Percentiles rank a stretch among this genome's conserved stretches.
Evolutionary conservation across 1,140 invertebrate genomes (phyloP).

Genomic region (Eurytemora carolleeae): DNA sequence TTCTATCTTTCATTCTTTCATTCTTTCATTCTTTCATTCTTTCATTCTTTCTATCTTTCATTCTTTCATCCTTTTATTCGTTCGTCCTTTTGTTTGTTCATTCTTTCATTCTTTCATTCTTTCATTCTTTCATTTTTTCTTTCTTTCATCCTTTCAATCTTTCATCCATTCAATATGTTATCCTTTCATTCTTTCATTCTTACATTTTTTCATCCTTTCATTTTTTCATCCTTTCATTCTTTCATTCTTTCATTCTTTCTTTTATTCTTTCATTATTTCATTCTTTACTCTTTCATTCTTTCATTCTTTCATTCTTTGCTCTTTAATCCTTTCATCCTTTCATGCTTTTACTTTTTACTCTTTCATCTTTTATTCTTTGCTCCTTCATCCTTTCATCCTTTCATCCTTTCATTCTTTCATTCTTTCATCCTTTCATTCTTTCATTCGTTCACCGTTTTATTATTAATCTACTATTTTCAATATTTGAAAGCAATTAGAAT

Average conservation of each 20-base stretch:
- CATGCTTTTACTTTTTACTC: background rate
- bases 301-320: background rate
- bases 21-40: background rate
- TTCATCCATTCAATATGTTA: background rate
- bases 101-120: background rate
- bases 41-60: background rate
- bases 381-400: background rate
- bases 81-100: background rate
- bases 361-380: background rate
- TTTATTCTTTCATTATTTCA: background rate
- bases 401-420: background rate
- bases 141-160: background rate
- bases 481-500: too few relatives aligned
- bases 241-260: background rate
- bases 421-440: background rate
- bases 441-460: background rate
- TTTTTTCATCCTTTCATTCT: background rate
- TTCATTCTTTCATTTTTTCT: background rate
- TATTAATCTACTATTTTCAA: too few relatives aligned
- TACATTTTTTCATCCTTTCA: background rate
- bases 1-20: background rate
- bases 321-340: background rate
- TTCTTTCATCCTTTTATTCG: background rate
- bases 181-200: background rate
- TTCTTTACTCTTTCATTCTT: background rate